Evolutionary conservation across 2,888 invertebrate species (phyloP).

Genomic region (Penaeus monodon): DNA sequence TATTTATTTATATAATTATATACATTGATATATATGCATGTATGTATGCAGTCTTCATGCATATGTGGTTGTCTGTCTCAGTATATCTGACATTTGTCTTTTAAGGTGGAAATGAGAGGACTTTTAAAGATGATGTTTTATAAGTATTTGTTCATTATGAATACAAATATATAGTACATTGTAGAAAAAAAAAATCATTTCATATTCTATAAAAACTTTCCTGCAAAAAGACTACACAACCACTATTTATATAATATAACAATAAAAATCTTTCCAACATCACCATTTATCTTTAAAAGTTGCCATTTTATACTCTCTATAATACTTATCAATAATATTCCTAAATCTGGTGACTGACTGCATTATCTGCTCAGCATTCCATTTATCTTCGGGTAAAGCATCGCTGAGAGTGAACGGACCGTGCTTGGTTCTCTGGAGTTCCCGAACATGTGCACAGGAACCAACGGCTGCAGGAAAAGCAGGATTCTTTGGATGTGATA

Average conservation of each 20-base stretch:
- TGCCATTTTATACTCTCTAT: background rate
- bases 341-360: background rate
- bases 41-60: background rate
- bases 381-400: slow-evolving; percentile 4
- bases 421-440: slow-evolving; percentile 16
- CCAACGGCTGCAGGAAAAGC: slow-evolving; percentile 11
- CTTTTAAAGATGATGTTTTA: too few relatives aligned
- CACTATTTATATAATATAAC: background rate
- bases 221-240: background rate
- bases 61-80: background rate
- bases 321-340: slow-evolving; percentile 2
- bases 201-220: background rate
- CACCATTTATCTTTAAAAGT: too few relatives aligned
- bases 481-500: too few relatives aligned
- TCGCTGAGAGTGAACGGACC: slow-evolving; percentile 12
- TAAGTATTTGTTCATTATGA: background rate
- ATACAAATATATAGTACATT: too few relatives aligned
- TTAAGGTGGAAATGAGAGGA: background rate
- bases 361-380: slow-evolving; percentile 1
- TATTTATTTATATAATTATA: too few relatives aligned
- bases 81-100: background rate
- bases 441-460: slow-evolving; percentile 18
- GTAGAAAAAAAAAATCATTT: too few relatives aligned
- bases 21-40: background rate
- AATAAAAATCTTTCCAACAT: too few relatives aligned